phyloP scores from a whole-genome alignment of 2,888 invertebrate species.

The Thera obeliscata region DNA sequence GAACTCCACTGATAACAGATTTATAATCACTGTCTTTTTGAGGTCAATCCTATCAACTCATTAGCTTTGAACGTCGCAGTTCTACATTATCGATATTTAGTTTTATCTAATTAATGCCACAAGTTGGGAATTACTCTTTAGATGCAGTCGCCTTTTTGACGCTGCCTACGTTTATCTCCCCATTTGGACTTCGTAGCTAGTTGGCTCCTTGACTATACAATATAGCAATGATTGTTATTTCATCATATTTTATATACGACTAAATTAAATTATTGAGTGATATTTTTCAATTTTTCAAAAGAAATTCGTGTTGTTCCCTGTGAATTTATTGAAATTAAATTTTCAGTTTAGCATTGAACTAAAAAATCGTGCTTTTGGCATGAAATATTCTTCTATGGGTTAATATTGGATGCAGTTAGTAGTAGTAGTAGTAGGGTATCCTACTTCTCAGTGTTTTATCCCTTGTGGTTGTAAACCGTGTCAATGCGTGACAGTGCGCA shows the following conservation, averaged over 20 bases:
- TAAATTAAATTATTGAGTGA: neutral
- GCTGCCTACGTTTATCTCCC: neutral
- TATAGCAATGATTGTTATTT: no score
- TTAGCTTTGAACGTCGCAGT: conserved; percentile 49
- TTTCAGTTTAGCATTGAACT: no score
- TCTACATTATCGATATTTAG: conserved; percentile 46
- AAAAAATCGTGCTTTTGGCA: neutral
- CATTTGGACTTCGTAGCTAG: neutral
- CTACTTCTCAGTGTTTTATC: conserved; percentile 3
- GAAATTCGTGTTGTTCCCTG: no score
- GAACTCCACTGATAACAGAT: conserved; percentile 20
- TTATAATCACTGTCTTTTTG: conserved; percentile 22
- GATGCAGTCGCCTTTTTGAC: conserved; percentile 29
- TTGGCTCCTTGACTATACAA: neutral
- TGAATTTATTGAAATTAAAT: no score
- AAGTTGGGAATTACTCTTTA: conserved; percentile 45
- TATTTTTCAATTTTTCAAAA: no score
- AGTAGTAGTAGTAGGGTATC: no score
- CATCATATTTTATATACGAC: no score
- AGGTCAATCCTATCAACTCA: conserved; percentile 29
- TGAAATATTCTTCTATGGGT: neutral
- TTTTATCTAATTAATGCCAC: conserved; percentile 54
- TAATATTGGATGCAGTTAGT: neutral
- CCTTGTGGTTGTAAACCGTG: conserved; percentile 43
- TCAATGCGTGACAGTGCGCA: conserved; percentile 58